Evolutionary conservation across 2,797 vertebrate species (phyloP).

Genomic region (Sebastes elongatus): DNA sequence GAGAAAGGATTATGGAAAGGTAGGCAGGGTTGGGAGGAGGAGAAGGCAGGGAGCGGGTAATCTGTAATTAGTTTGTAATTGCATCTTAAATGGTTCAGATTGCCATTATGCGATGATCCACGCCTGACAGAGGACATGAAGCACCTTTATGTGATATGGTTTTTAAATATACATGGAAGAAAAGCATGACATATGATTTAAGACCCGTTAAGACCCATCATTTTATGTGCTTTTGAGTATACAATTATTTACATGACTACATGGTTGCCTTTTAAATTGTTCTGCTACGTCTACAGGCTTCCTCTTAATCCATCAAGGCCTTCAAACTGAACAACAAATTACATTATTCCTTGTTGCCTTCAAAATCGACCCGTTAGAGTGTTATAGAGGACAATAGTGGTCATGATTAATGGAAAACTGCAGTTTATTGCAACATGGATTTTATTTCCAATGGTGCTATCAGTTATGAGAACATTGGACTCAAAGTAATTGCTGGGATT

Average conservation of each 20-base stretch:
- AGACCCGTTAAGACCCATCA: background rate
- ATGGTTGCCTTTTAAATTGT: background rate
- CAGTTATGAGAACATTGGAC: background rate
- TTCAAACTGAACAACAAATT: too few relatives aligned
- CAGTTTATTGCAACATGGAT: background rate
- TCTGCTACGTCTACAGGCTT: background rate
- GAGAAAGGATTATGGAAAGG: constrained; percentile 65
- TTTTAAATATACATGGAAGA: constrained; percentile 1
- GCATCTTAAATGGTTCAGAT: constrained; percentile 45
- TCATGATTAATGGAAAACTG: background rate
- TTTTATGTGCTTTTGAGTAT: constrained; percentile 2
- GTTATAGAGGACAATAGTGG: background rate
- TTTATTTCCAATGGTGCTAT: background rate
- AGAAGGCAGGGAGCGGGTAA: constrained; percentile 47
- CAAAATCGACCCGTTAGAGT: background rate
- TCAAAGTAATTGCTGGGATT: background rate
- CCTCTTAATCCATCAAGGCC: background rate
- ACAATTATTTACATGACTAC: background rate
- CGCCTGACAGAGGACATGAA: constrained; percentile 34
- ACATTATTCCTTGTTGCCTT: background rate
- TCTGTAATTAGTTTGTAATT: constrained; percentile 73
- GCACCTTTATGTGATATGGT: constrained; percentile 4
- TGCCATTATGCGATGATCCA: constrained; percentile 49
- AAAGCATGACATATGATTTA: background rate
- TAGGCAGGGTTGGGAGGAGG: constrained; percentile 42